Percentiles rank a stretch among this genome's conserved stretches.
Evolutionary conservation across 2,888 invertebrate genomes (phyloP).

Genomic region (Hedychridium roseum): DNA sequence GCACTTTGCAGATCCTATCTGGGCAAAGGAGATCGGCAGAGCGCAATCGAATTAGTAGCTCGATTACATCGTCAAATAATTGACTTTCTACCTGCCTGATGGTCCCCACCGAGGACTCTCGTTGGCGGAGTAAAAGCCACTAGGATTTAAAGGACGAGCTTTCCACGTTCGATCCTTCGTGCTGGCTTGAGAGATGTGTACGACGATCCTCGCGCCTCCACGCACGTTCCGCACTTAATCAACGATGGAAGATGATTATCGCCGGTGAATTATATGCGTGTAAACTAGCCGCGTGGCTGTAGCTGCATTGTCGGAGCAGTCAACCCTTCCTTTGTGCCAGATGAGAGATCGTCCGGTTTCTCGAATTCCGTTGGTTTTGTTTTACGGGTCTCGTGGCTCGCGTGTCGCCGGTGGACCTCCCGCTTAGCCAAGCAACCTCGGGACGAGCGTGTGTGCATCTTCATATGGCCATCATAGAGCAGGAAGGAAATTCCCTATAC

Average conservation of each 20-base stretch:
- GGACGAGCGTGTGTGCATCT: constrained; percentile 22
- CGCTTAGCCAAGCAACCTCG: too few relatives aligned
- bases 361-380: constrained; percentile 37
- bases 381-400: constrained; percentile 24
- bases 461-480: too few relatives aligned
- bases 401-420: too few relatives aligned
- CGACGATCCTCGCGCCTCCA: constrained; percentile 3
- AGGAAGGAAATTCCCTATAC: too few relatives aligned
- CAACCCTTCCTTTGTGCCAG: constrained; percentile 44
- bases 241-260: constrained; percentile 40
- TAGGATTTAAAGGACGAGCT: too few relatives aligned
- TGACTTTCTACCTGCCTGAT: too few relatives aligned
- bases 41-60: too few relatives aligned
- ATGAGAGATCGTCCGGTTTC: constrained; percentile 43
- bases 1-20: too few relatives aligned
- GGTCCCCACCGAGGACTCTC: too few relatives aligned
- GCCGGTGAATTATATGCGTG: constrained; percentile 47
- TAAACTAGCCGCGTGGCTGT: constrained; percentile 42
- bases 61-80: too few relatives aligned
- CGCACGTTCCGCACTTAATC: constrained; percentile 36
- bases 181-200: neutral
- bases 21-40: too few relatives aligned
- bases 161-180: constrained; percentile 13
- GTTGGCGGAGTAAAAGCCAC: too few relatives aligned
- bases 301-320: constrained; percentile 41